These are phyloP conservation scores for Elaphurus davidianus DNA, from an alignment of 2,113 vertebrate genomes.

Conservation along the genomic window DNA sequence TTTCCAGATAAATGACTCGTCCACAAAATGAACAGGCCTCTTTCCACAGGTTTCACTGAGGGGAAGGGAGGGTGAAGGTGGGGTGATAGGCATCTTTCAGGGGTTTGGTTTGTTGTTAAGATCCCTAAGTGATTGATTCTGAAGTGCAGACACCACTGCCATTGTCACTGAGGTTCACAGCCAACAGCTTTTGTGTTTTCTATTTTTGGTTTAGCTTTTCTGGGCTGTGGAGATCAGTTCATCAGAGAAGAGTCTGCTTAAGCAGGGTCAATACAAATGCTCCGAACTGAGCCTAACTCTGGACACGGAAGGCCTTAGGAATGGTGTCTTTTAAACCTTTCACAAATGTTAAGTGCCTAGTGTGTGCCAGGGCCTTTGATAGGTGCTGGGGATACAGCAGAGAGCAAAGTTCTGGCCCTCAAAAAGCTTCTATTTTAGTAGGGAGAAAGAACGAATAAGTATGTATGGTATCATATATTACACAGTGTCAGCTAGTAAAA, in stretches of 20 bases:
- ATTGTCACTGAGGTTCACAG: background rate
- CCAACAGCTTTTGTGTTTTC: conserved; percentile 52
- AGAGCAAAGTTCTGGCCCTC: background rate
- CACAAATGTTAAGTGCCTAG: background rate
- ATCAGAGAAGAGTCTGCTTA: background rate
- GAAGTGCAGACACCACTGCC: background rate
- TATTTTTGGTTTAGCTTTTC: conserved; percentile 55
- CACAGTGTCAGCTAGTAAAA: background rate
- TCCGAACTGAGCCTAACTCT: background rate
- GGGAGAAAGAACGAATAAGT: background rate
- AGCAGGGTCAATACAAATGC: background rate
- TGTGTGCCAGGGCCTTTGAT: background rate
- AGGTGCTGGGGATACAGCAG: background rate
- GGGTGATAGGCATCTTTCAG: background rate
- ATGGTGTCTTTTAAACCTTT: background rate
- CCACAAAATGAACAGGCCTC: background rate
- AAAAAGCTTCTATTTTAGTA: background rate
- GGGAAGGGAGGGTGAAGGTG: too few species aligned
- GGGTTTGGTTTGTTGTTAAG: background rate
- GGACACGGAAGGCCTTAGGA: background rate
- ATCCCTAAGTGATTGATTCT: background rate
- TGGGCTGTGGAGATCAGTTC: conserved; percentile 31
- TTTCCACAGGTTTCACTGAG: background rate
- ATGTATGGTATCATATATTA: background rate
- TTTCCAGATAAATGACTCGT: background rate